phyloP scores from a whole-genome alignment of 2,888 invertebrate genomes.

The Drosophila paranaensis region DNA sequence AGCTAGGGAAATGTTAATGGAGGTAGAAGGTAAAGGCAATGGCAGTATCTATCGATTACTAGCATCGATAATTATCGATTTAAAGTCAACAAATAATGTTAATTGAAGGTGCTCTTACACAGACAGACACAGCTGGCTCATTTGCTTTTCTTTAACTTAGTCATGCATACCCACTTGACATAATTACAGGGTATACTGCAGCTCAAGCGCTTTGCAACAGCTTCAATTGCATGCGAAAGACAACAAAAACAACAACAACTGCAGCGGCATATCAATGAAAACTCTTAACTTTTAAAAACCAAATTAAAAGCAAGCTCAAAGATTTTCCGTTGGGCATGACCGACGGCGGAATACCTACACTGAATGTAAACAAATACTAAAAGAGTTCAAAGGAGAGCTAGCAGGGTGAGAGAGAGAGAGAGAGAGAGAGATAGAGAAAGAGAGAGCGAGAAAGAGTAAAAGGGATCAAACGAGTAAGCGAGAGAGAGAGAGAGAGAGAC shows the following conservation, averaged over 20 bases:
- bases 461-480: too few species aligned
- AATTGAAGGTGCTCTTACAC: too few species aligned
- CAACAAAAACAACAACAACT: background rate
- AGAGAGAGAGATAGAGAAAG: too few species aligned
- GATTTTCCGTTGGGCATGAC: background rate
- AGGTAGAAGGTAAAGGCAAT: background rate
- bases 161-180: background rate
- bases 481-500: background rate
- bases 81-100: background rate
- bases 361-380: background rate
- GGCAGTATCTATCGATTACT: background rate
- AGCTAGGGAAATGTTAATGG: background rate
- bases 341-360: background rate
- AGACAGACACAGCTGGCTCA: too few species aligned
- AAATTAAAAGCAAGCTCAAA: background rate
- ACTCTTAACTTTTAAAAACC: background rate
- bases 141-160: too few species aligned
- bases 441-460: background rate
- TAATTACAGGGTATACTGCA: slow-evolving; percentile 4
- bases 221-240: background rate
- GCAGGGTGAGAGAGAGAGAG: too few species aligned
- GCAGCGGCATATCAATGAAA: background rate
- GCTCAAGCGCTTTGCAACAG: background rate
- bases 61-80: background rate
- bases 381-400: too few species aligned